A percentile compares a stretch with the other conserved stretches of the same genome.
These are phyloP conservation scores for Lepidurus packardi DNA, from an alignment of 1,140 invertebrate species.

Conservation along the genomic window DNA sequence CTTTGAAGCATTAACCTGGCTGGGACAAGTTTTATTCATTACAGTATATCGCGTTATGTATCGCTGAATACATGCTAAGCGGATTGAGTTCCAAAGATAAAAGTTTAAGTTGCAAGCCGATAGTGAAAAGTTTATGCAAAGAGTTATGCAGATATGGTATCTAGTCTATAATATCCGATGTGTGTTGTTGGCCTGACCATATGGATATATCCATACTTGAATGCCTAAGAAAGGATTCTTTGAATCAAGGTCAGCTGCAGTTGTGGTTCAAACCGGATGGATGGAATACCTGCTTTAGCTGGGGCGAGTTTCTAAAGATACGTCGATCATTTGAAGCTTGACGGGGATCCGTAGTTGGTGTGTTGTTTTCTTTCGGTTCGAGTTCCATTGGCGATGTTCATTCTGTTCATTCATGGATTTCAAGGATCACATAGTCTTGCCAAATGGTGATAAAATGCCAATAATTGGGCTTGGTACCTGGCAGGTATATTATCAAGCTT, in stretches of 20 bases:
- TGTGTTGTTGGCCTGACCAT: background rate
- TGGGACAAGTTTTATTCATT: background rate
- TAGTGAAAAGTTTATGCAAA: background rate
- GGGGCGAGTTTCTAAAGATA: background rate
- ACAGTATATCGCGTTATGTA: background rate
- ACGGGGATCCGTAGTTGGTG: background rate
- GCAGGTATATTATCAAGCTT: conserved; percentile 25
- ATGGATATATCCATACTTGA: background rate
- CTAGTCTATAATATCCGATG: conserved; percentile 36
- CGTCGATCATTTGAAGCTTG: too few species aligned
- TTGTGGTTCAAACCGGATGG: background rate
- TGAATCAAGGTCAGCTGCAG: background rate
- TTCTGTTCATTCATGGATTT: conserved; percentile 38
- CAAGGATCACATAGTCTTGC: conserved; percentile 37
- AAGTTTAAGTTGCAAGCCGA: background rate
- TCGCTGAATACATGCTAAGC: background rate
- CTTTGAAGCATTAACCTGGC: background rate
- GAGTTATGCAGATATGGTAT: conserved; percentile 38
- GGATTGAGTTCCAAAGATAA: background rate
- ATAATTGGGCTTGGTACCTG: conserved; percentile 35
- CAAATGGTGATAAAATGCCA: conserved; percentile 37
- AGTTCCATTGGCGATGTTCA: background rate
- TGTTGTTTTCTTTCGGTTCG: background rate
- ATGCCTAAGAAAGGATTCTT: background rate
- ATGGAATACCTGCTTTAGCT: conserved; percentile 1